Evolutionary conservation across 1,140 invertebrate genomes (phyloP), one percentile per base, ranked within the genome.

Genomic region (Cataglyphis hispanica): DNA sequence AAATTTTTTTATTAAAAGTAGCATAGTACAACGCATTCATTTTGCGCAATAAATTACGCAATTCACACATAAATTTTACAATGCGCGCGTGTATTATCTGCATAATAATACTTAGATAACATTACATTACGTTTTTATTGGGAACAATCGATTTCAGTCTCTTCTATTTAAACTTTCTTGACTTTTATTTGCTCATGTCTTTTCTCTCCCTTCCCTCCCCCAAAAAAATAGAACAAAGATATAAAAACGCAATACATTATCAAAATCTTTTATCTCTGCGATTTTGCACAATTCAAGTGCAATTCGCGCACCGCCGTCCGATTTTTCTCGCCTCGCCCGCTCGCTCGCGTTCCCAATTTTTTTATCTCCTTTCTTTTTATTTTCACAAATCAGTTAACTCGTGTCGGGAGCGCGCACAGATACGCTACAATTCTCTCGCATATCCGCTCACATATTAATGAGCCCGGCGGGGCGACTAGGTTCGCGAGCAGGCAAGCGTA

Each of bases 371-470:
- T 46, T 13, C 13, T 46, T 13, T 46, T 76, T 84, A 87, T 76
- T 75, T 89, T 89, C 61, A 27, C 43, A 63, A 53, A 66, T 77
- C 70, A 80, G 72, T 72, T 88, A 70, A 61, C 53, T 43, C 25
- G 53, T 34, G 19, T 64, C 69, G 84, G 70, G 61, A 11, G 64
- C 25, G 46, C 61, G 22, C 46, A 25, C 46, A 56, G 70, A 86
- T 86, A 78, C 70, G 87, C 89, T 86, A 83, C 84, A 85, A 86
- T 91, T 88, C 87, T 88, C 86, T 88, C 61, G 67, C 88, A 90
- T 86, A 86, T 64, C 85, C 84, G 87, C 76, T 81, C 76, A 88
- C 89, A 92, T 91, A 92, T 92, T 89, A 91, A 91, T 86, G 86
- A 86, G n/a, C 60, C 46, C 66, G 43, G 25, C 64, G 53, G 40